phyloP scores from a whole-genome alignment of 2,797 vertebrate species.

The Parauchenoglanis punctatus region DNA sequence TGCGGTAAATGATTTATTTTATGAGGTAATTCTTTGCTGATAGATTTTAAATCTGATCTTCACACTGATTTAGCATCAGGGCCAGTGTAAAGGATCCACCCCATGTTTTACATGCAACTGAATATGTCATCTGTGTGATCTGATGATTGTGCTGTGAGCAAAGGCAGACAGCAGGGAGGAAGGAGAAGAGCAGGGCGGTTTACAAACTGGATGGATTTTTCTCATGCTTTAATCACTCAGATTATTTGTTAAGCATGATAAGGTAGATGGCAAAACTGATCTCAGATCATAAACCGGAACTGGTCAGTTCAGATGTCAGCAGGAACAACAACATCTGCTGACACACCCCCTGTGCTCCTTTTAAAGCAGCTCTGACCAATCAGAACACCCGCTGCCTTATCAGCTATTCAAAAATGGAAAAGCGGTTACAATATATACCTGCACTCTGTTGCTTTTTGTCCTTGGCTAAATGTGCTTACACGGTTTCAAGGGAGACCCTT shows the following conservation, averaged over 20 bases:
- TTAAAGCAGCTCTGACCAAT: conserved; percentile 57
- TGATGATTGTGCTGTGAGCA: background rate
- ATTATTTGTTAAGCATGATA: background rate
- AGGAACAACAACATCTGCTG: conserved; percentile 42
- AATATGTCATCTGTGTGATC: background rate
- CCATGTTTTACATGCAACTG: background rate
- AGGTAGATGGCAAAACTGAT: conserved; percentile 1
- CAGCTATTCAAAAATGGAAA: conserved; percentile 60
- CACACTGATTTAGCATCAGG: no score
- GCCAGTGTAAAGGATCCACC: background rate
- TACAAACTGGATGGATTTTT: background rate
- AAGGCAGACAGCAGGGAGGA: background rate
- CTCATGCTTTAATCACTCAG: conserved; percentile 1
- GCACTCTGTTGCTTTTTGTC: conserved; percentile 37
- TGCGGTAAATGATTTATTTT: background rate
- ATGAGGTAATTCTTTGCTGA: background rate
- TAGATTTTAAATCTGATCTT: background rate
- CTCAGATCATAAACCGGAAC: conserved; percentile 13
- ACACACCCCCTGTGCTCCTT: conserved; percentile 44
- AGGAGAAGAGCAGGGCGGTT: background rate
- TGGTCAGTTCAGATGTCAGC: conserved; percentile 1
- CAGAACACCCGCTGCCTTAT: conserved; percentile 45
- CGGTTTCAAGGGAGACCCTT: background rate
- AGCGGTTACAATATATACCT: conserved; percentile 56
- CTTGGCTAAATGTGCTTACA: conserved; percentile 3